A percentile compares a stretch with the other conserved stretches of the same genome.
phyloP scores from a whole-genome alignment of 2,113 vertebrate species.

The Coracopsis vasa region DNA sequence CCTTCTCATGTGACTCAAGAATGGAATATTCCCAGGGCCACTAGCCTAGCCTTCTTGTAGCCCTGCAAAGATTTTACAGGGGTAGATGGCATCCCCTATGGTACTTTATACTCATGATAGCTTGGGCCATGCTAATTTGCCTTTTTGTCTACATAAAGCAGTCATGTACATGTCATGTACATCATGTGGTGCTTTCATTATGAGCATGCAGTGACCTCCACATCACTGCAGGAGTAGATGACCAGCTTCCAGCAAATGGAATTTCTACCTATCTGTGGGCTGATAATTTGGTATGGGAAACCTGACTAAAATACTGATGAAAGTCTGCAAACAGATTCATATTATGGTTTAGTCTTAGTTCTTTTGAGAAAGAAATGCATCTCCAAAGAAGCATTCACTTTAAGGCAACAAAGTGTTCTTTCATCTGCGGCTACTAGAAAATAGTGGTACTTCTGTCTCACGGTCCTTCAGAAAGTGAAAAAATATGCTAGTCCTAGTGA shows the following conservation, averaged over 20 bases:
- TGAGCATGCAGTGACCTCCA: neutral
- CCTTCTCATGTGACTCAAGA: neutral
- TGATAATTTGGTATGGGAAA: neutral
- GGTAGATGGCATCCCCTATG: neutral
- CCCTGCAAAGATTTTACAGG: neutral
- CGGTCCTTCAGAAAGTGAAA: neutral
- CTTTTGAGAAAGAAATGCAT: neutral
- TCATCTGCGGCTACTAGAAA: neutral
- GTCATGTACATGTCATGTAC: too few relatives aligned
- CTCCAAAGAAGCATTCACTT: neutral
- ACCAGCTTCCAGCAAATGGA: neutral
- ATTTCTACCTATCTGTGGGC: neutral
- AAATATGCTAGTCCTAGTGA: neutral
- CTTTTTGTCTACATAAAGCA: neutral
- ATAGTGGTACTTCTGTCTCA: neutral
- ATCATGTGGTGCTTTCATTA: neutral
- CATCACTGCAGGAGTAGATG: neutral
- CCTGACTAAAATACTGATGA: neutral
- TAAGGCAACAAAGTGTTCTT: neutral
- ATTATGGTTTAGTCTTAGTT: neutral
- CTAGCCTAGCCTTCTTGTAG: neutral
- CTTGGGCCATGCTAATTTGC: neutral
- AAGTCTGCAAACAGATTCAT: neutral
- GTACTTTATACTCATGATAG: neutral
- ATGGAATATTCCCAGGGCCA: neutral